phyloP scores from a whole-genome alignment of 2,797 vertebrate genomes.

The Parotocinclus haroldoi region DNA sequence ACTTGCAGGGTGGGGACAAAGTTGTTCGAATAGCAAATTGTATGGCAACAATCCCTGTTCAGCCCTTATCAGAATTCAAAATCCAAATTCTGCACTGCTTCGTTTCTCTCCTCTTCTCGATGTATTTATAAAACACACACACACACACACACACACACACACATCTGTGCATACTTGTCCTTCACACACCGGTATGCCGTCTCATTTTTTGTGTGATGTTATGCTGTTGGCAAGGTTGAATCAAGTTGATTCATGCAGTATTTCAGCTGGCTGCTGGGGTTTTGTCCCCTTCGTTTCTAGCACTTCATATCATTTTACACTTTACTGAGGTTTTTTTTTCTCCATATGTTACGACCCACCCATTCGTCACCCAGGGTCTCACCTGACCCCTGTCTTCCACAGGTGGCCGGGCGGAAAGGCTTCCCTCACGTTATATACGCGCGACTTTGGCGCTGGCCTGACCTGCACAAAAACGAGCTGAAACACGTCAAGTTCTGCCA shows the following conservation, averaged over 20 bases:
- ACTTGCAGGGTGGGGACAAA: slow-evolving; percentile 26
- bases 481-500: slow-evolving; percentile 78
- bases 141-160: background rate
- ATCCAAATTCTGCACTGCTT: background rate
- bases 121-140: slow-evolving; percentile 1
- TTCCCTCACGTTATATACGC: slow-evolving; percentile 80
- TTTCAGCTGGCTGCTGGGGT: background rate
- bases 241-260: slow-evolving; percentile 22
- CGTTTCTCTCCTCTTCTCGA: background rate
- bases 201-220: slow-evolving; percentile 12
- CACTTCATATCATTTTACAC: too few relatives aligned
- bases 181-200: slow-evolving; percentile 15
- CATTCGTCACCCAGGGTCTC: too few relatives aligned
- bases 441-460: slow-evolving; percentile 78
- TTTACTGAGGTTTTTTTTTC: too few relatives aligned
- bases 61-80: background rate
- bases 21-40: slow-evolving; percentile 40
- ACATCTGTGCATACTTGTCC: slow-evolving; percentile 10
- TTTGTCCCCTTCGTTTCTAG: too few relatives aligned
- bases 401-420: slow-evolving; percentile 78
- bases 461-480: slow-evolving; percentile 82
- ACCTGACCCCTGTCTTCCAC: slow-evolving; percentile 5
- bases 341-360: too few relatives aligned
- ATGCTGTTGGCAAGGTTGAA: slow-evolving; percentile 28
- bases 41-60: slow-evolving; percentile 14